These are phyloP conservation scores for Artibeus lituratus DNA, from an alignment of 2,797 vertebrate genomes.

Conservation along the genomic window DNA sequence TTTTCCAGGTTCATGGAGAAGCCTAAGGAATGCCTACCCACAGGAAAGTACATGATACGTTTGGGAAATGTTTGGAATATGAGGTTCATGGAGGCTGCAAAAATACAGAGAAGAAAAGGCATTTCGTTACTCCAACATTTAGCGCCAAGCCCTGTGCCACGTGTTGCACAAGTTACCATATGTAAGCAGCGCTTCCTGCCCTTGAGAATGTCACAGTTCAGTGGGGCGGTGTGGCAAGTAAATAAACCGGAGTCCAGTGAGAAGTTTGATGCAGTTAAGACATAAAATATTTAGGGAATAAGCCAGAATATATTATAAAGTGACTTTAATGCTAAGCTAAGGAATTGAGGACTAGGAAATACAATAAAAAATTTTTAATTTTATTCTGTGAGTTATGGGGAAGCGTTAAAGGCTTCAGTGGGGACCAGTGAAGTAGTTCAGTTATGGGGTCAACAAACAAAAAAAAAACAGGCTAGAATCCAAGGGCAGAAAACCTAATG, in stretches of 20 bases:
- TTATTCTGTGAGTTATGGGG: neutral
- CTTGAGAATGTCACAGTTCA: neutral
- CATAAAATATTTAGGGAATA: neutral
- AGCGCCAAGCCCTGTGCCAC: neutral
- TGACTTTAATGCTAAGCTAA: neutral
- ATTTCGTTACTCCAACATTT: neutral
- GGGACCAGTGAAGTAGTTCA: neutral
- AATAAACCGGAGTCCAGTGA: neutral
- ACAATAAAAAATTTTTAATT: constrained; percentile 10
- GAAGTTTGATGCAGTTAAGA: neutral
- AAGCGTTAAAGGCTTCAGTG: neutral
- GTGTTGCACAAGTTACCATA: neutral
- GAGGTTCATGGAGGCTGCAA: neutral
- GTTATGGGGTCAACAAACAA: neutral
- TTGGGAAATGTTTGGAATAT: neutral
- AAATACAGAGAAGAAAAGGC: neutral
- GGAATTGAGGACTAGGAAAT: neutral
- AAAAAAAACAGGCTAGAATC: neutral
- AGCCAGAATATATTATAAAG: neutral
- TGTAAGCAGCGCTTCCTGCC: neutral
- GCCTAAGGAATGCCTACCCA: neutral
- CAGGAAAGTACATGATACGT: neutral
- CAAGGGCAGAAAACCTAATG: neutral
- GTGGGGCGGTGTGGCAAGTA: neutral
- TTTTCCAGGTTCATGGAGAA: neutral